phyloP scores from a whole-genome alignment of 2,888 invertebrate genomes.

The Molorchus minor region DNA sequence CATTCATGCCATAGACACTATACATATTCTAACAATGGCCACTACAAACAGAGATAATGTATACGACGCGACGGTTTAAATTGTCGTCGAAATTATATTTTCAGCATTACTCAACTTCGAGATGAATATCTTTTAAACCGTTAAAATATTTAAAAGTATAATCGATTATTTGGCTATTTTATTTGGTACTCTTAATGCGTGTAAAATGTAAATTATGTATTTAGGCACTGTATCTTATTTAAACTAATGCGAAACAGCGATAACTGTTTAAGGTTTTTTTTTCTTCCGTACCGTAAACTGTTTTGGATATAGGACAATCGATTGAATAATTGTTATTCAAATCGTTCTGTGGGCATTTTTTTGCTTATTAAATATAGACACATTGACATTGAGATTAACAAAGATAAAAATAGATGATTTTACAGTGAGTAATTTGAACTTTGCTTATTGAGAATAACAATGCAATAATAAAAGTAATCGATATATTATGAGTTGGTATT shows the following conservation, averaged over 20 bases:
- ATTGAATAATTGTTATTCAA: neutral
- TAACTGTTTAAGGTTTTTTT: slow-evolving; percentile 13
- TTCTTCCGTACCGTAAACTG: neutral
- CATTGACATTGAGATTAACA: neutral
- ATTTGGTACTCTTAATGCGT: slow-evolving; percentile 4
- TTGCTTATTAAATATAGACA: neutral
- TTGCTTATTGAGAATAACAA: neutral
- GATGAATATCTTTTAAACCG: slow-evolving; percentile 1
- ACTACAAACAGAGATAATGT: too few relatives aligned
- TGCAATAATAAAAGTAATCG: neutral
- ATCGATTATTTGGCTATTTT: slow-evolving; percentile 10
- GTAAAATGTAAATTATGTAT: slow-evolving; percentile 10
- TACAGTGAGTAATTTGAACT: neutral
- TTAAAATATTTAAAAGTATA: slow-evolving; percentile 17
- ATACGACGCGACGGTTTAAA: too few relatives aligned
- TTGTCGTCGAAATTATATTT: too few relatives aligned
- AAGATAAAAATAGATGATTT: neutral
- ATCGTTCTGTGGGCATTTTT: neutral
- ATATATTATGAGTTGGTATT: neutral
- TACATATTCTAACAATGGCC: too few relatives aligned
- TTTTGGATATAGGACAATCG: neutral
- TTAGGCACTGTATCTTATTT: slow-evolving; percentile 4
- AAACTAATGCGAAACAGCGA: slow-evolving; percentile 12
- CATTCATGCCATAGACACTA: too few relatives aligned
- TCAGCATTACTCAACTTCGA: neutral